These are phyloP conservation scores for Thymelicus acteon DNA, from an alignment of 2,888 invertebrate species.

Conservation along the genomic window DNA sequence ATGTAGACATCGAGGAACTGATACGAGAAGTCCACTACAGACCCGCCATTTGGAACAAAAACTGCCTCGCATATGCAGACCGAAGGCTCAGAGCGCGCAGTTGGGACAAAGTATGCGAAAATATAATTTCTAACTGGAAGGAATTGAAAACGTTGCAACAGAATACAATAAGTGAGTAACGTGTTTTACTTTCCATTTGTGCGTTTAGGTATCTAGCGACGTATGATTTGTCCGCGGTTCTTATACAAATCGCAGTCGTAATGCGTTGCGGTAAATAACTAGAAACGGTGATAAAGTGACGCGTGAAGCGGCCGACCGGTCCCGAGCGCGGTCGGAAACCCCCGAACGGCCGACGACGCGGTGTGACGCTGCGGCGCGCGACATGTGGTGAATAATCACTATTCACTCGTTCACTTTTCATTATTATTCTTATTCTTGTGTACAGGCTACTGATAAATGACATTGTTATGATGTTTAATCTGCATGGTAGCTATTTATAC, in stretches of 20 bases:
- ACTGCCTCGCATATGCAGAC: background rate
- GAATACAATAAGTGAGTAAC: background rate
- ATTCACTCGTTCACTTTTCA: no score
- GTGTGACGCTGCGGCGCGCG: background rate
- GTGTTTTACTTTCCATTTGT: background rate
- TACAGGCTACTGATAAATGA: no score
- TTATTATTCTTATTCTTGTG: no score
- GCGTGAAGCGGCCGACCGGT: background rate
- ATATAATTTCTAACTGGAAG: background rate
- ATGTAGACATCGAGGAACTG: background rate
- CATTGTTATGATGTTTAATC: no score
- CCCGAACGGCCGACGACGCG: background rate
- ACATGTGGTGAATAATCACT: no score
- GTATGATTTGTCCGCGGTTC: no score
- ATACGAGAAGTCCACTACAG: constrained; percentile 7
- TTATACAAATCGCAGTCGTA: background rate
- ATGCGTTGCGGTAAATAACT: background rate
- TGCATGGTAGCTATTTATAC: no score
- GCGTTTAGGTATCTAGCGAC: no score
- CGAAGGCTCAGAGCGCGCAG: background rate
- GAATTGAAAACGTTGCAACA: background rate
- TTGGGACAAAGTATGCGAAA: constrained; percentile 6
- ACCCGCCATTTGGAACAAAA: constrained; percentile 5
- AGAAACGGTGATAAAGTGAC: background rate
- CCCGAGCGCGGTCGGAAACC: background rate